Conservation (phyloP, 1,140 invertebrate genomes). For the Penaeus vannamei region DNA sequence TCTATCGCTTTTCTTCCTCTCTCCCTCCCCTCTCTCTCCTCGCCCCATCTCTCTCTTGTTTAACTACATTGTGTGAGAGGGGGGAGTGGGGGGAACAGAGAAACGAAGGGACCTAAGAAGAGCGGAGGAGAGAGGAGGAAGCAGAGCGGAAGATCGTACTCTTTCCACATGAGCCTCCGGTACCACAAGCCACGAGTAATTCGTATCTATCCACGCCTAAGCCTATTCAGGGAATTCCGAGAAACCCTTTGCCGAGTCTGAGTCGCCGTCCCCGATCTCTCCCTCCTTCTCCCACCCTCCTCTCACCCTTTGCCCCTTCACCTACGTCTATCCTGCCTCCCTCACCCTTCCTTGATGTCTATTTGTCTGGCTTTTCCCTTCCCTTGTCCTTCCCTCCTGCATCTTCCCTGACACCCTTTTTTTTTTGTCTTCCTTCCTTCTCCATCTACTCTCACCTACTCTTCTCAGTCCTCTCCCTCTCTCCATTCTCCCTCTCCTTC, state of each 20-base stretch:
- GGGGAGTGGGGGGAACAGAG: too few species aligned
- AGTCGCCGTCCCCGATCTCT: too few species aligned
- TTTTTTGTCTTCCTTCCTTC: neutral
- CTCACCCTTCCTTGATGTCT: neutral
- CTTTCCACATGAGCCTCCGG: neutral
- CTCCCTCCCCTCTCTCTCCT: too few species aligned
- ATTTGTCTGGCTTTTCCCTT: neutral
- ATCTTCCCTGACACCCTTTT: neutral
- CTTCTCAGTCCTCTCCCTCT: too few species aligned
- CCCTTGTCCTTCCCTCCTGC: neutral
- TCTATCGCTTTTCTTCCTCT: too few species aligned
- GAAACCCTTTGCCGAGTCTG: neutral
- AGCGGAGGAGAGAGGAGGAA: too few species aligned
- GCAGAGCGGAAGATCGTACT: too few species aligned
- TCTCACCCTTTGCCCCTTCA: neutral
- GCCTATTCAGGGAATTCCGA: conserved; percentile 49
- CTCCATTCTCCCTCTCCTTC: neutral
- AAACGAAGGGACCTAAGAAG: too few species aligned
- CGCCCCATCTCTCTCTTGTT: too few species aligned
- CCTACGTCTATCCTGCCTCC: neutral
- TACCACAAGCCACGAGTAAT: neutral
- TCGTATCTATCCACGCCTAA: conserved; percentile 48
- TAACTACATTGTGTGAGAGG: too few species aligned
- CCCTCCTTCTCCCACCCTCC: neutral
- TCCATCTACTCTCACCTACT: too few species aligned